Conservation (phyloP, 2,797 vertebrate species). For the Ctenosaura bakeri region DNA sequence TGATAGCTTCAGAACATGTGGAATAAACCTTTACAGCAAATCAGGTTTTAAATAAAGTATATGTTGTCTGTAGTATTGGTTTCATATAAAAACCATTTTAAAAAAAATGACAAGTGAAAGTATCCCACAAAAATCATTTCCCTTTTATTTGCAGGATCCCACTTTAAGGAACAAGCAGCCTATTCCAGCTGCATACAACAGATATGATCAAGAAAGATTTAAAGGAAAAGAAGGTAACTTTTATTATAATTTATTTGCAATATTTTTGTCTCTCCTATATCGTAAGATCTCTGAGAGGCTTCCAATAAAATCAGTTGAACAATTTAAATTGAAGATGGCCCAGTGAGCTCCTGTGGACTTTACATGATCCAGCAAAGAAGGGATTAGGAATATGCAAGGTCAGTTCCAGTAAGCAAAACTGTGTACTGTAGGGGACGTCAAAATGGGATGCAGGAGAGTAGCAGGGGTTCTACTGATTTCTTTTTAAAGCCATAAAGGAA, state of each 20-base stretch:
- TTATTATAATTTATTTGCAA: background rate
- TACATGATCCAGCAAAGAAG: background rate
- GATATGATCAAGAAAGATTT: slow-evolving; percentile 98
- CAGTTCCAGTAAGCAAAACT: background rate
- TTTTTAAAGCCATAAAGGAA: background rate
- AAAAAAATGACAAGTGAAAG: background rate
- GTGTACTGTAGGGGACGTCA: background rate
- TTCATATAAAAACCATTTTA: background rate
- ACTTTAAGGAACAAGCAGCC: slow-evolving; percentile 95
- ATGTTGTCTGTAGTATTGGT: slow-evolving; percentile 13
- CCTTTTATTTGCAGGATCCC: slow-evolving; percentile 85
- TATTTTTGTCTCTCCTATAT: background rate
- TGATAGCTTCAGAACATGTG: background rate
- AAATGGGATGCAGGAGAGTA: background rate
- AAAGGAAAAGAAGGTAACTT: slow-evolving; percentile 97
- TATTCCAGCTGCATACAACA: slow-evolving; percentile 95
- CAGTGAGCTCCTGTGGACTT: background rate
- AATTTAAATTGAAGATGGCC: background rate
- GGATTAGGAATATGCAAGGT: background rate
- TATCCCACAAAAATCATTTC: background rate
- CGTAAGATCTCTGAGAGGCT: no score
- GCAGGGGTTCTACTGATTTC: background rate
- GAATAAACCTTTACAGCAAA: background rate
- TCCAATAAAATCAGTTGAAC: no score
- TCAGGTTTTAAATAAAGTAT: background rate